Base-by-base conservation (phyloP, 2,797 vertebrate species). In the Pachyuromys duprasi region DNA sequence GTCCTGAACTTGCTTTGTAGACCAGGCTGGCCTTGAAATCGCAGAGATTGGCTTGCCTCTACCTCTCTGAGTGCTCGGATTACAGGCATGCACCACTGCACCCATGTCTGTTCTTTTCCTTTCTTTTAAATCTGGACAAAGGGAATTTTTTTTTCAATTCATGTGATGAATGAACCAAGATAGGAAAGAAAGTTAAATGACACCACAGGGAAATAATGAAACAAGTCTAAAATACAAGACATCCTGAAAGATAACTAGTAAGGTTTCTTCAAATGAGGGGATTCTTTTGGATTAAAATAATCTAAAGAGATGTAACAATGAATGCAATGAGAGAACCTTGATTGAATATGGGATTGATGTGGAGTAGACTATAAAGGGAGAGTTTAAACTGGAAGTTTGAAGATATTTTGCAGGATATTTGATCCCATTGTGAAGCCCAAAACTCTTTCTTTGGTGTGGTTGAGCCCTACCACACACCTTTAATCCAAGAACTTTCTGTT, bases 241-340 rank as follows among this genome's bases (percentile, higher is more conserved):
- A 67, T 90, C 90, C 39, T 80, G 65, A 5, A 67, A 87, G 60
- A 90, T 22, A 90, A n/a, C 53, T 92, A 20, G 81, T 53, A 24
- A 89, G 36, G 22, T 39, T 33, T 88, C 76, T 88, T 95, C 69
- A 94, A 28, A 80, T 75, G 36, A 62, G 49, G 49, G 76, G 90
- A 90, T 36, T 83, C 15, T 96, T 96, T 26, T 95, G 60, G 78
- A 94, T 80, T 92, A 82, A 93, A 92, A 81, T 24, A 84, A 60
- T 84, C 70, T 80, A 90, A 87, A 86, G 22, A 72, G 39, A 84
- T 33, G 26, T 72, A 89, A 84, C 13, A 76, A 45, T 39, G 79
- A 91, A 36, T 89, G 69, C 13, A 81, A 13, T 39, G 39, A 89
- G 63, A 95, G 39, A 96, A 78, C 55, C 49, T 74, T 96, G 55